phyloP scores from a whole-genome alignment of 2,113 vertebrate species.

The Rhea americana region DNA sequence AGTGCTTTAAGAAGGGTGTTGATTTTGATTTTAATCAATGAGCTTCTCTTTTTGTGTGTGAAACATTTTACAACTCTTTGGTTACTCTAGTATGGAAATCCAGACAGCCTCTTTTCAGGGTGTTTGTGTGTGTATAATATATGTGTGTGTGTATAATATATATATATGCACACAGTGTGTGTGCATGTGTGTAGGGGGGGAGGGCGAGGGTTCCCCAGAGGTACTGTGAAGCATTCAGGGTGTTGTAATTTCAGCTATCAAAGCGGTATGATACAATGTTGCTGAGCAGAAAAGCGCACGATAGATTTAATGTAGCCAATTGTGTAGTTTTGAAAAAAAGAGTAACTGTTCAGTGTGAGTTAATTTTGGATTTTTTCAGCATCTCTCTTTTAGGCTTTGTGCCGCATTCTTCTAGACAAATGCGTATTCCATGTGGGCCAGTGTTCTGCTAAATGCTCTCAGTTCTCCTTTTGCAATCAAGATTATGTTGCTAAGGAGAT shows the following conservation, averaged over 20 bases:
- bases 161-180: neutral
- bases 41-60: neutral
- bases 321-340: slow-evolving; percentile 91
- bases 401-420: slow-evolving; percentile 88
- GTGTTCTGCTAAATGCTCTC: slow-evolving; percentile 91
- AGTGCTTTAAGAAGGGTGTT: fast-evolving
- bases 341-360: slow-evolving; percentile 99
- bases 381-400: slow-evolving; percentile 92
- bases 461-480: slow-evolving; percentile 92
- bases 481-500: slow-evolving; percentile 99
- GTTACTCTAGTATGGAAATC: slow-evolving; percentile 45
- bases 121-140: fast-evolving
- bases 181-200: neutral
- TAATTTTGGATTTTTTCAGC: slow-evolving; percentile 96
- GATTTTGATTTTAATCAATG: neutral
- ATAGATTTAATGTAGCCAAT: slow-evolving; percentile 94
- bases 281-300: slow-evolving; percentile 82
- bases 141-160: neutral
- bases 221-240: slow-evolving; percentile 63
- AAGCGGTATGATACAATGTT: slow-evolving; percentile 86
- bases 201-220: neutral
- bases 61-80: slow-evolving; percentile 51
- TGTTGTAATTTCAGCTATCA: slow-evolving; percentile 79
- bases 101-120: neutral
- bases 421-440: slow-evolving; percentile 86